Conservation (phyloP, 2,888 invertebrate species). For the Campoplex capitator region DNA sequence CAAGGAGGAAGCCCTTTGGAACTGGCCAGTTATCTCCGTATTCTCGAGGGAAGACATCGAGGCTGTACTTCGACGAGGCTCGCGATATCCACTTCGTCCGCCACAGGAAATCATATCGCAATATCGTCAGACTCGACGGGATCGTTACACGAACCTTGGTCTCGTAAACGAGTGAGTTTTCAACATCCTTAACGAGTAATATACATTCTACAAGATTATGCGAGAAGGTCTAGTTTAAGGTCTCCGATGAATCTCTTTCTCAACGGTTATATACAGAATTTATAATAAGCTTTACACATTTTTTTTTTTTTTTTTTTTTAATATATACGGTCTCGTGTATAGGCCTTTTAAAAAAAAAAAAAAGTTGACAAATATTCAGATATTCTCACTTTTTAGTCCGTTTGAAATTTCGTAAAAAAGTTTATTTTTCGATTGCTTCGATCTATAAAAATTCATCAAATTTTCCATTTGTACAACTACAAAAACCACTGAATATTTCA, state of each 20-base stretch:
- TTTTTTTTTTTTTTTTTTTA: neutral
- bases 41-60: slow-evolving; percentile 91
- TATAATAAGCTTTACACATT: slow-evolving; percentile 18
- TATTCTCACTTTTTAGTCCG: neutral
- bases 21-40: slow-evolving; percentile 90
- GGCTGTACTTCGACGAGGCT: slow-evolving; percentile 89
- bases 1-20: slow-evolving; percentile 91
- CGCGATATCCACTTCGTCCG: slow-evolving; percentile 92
- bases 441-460: neutral
- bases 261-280: slow-evolving; percentile 23
- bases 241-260: slow-evolving; percentile 43
- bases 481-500: neutral
- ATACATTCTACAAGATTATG: slow-evolving; percentile 46
- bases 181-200: slow-evolving; percentile 25
- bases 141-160: slow-evolving; percentile 93
- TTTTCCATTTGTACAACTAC: neutral
- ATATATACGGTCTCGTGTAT: neutral
- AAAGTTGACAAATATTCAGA: neutral
- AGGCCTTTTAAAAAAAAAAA: neutral
- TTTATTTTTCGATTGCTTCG: too few relatives aligned
- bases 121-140: slow-evolving; percentile 90
- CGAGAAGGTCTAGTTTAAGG: slow-evolving; percentile 71
- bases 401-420: neutral
- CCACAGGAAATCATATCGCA: slow-evolving; percentile 92
- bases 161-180: slow-evolving; percentile 92